A percentile compares a stretch with the other conserved stretches of the same genome.
phyloP scores from a whole-genome alignment of 2,888 invertebrate species.

The Ormyrus labotus region DNA sequence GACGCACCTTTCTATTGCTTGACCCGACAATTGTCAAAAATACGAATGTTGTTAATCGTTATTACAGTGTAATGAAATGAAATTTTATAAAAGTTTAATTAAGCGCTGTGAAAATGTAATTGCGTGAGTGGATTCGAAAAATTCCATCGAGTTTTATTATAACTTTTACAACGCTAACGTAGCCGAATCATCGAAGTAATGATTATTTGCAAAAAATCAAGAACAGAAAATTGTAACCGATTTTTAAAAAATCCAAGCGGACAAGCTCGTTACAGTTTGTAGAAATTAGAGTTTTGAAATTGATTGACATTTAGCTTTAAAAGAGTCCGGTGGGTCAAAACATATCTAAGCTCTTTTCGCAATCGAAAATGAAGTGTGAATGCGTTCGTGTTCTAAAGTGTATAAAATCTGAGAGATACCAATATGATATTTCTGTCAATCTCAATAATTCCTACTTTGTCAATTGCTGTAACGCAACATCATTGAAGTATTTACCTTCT shows the following conservation, averaged over 20 bases:
- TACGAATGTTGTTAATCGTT: slow-evolving; percentile 41
- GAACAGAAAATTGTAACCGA: not conserved
- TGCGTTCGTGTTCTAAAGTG: slow-evolving; percentile 6
- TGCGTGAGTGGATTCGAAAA: slow-evolving; percentile 22
- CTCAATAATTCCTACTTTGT: slow-evolving; percentile 55
- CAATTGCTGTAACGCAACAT: slow-evolving; percentile 50
- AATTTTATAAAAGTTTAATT: slow-evolving; percentile 28
- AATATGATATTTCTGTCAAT: slow-evolving; percentile 49
- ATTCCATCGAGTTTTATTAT: not conserved
- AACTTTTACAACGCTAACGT: not conserved
- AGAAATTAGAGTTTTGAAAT: slow-evolving; percentile 30
- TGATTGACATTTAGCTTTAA: slow-evolving; percentile 23
- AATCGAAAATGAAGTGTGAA: not conserved
- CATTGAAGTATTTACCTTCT: slow-evolving; percentile 26
- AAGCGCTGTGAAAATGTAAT: slow-evolving; percentile 22
- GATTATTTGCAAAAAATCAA: slow-evolving; percentile 4
- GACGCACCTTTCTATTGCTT: not conserved
- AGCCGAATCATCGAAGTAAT: not conserved
- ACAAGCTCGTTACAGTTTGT: slow-evolving; percentile 17
- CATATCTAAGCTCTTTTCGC: slow-evolving; percentile 4
- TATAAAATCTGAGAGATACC: slow-evolving; percentile 24
- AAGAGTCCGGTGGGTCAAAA: slow-evolving; percentile 26
- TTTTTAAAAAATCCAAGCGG: slow-evolving; percentile 6
- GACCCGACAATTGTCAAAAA: slow-evolving; percentile 36
- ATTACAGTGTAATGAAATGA: slow-evolving; percentile 17